These are phyloP conservation scores for Amblyornis subalaris DNA, from an alignment of 2,113 vertebrate species.

Conservation along the genomic window DNA sequence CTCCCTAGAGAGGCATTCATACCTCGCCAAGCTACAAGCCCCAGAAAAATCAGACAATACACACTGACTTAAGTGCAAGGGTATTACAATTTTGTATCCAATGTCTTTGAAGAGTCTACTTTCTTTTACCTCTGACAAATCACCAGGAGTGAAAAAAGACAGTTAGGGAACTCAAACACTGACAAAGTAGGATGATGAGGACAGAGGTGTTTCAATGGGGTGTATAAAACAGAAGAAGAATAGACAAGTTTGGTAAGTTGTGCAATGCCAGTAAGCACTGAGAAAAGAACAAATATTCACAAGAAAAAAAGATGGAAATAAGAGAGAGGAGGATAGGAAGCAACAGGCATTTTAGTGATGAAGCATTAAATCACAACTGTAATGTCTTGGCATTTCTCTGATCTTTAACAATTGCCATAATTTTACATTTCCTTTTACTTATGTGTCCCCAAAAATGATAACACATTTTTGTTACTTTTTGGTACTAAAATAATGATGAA, in stretches of 20 bases:
- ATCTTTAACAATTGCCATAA: background rate
- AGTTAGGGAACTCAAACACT: background rate
- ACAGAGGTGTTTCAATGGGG: background rate
- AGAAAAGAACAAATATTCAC: background rate
- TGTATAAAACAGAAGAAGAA: background rate
- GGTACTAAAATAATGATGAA: background rate
- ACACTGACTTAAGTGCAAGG: background rate
- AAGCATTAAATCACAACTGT: background rate
- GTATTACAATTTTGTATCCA: background rate
- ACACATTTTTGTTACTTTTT: background rate
- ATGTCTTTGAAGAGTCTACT: background rate
- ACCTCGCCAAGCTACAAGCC: background rate
- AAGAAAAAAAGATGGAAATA: background rate
- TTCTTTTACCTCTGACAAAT: background rate
- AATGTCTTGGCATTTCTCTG: background rate
- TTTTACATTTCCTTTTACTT: background rate
- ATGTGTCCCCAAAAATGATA: background rate
- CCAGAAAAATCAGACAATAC: background rate
- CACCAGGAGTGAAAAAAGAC: background rate
- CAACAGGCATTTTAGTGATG: background rate
- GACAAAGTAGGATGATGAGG: background rate
- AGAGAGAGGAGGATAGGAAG: background rate
- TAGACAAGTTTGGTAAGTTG: background rate
- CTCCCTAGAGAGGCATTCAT: background rate
- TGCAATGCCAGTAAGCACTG: background rate